phyloP scores from a whole-genome alignment of 2,113 vertebrate genomes.

The Picathartes gymnocephalus region DNA sequence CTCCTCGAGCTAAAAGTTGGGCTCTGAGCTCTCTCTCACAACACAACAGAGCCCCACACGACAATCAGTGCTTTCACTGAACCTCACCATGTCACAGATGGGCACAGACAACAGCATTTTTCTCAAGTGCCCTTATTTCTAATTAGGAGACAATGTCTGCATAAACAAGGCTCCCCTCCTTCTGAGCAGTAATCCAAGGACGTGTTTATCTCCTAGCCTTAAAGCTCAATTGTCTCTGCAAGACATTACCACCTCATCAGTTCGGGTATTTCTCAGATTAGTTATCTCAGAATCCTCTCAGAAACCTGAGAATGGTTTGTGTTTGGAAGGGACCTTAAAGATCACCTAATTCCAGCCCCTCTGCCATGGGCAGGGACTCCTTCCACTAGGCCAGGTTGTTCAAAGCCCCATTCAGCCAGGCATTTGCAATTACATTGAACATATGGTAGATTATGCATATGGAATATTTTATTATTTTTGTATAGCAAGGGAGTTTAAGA shows the following conservation, averaged over 20 bases:
- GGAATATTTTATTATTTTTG: background rate
- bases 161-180: background rate
- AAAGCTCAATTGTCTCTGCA: background rate
- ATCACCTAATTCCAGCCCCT: background rate
- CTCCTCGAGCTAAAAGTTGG: background rate
- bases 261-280: background rate
- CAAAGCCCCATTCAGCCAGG: background rate
- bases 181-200: background rate
- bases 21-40: background rate
- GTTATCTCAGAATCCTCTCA: background rate
- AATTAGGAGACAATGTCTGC: background rate
- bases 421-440: background rate
- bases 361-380: background rate
- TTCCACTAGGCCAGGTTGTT: background rate
- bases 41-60: rapidly evolving
- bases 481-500: background rate
- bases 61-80: background rate
- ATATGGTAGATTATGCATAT: background rate
- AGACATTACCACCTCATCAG: background rate
- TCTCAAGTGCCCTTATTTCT: background rate
- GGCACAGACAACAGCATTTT: background rate
- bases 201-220: background rate
- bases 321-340: background rate
- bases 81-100: background rate
- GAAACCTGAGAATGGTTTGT: background rate